Evolutionary conservation across 2,113 vertebrate genomes (phyloP).

Genomic region (Trematocara stigmaticum): DNA sequence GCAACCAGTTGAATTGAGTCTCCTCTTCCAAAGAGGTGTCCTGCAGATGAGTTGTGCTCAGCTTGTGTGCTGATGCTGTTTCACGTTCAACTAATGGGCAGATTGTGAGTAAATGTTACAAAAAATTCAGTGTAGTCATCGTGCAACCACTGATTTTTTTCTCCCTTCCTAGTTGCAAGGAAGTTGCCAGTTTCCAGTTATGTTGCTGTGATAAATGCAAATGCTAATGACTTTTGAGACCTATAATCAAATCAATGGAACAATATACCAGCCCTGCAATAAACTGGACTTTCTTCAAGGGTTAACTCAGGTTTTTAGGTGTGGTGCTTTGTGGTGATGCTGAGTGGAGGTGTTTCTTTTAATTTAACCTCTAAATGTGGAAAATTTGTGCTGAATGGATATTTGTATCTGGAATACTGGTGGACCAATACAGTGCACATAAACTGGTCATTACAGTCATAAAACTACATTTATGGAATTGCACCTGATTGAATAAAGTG

Average conservation of each 20-base stretch:
- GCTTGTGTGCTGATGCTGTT: neutral
- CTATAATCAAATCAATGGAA: neutral
- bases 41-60: neutral
- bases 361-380: neutral
- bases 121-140: neutral
- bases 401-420: neutral
- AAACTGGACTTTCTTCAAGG: neutral
- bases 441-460: neutral
- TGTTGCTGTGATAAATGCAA: neutral
- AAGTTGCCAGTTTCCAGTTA: neutral
- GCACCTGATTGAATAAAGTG: neutral
- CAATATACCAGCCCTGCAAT: neutral
- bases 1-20: neutral
- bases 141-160: neutral
- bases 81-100: neutral
- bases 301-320: neutral
- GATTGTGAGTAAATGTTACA: neutral
- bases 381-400: neutral
- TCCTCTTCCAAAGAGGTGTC: neutral
- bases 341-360: neutral
- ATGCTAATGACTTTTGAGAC: neutral
- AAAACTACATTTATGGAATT: neutral
- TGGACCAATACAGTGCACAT: neutral
- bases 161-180: neutral
- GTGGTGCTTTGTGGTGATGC: neutral